Evolutionary conservation across 2,113 vertebrate species (phyloP).

Genomic region (mouse (Mus musculus)): DNA sequence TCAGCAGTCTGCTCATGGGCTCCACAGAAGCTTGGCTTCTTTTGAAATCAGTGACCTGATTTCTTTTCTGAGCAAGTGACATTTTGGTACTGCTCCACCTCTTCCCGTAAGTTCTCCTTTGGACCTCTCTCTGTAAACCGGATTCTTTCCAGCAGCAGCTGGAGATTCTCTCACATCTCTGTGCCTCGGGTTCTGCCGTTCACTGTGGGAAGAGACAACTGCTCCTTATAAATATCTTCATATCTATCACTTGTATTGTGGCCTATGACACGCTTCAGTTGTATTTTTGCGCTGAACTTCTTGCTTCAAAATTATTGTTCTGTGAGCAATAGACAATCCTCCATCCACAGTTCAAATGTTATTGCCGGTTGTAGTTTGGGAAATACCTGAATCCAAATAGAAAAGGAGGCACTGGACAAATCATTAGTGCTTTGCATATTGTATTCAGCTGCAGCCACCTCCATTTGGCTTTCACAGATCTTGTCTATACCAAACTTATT

Average conservation of each 20-base stretch:
- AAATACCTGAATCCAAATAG: not conserved
- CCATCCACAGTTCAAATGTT: no score
- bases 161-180: not conserved
- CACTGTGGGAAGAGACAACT: no score
- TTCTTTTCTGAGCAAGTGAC: not conserved
- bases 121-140: not conserved
- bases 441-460: not conserved
- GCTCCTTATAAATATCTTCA: not conserved
- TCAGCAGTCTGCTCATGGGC: not conserved
- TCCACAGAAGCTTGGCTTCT: not conserved
- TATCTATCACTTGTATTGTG: not conserved
- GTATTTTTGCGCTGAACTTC: not conserved
- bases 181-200: not conserved
- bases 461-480: not conserved
- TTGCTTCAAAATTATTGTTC: not conserved
- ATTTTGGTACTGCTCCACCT: not conserved
- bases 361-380: not conserved
- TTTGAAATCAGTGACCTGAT: not conserved
- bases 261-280: not conserved
- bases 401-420: not conserved
- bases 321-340: not conserved
- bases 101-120: not conserved
- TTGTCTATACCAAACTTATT: not conserved
- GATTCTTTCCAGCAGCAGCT: not conserved
- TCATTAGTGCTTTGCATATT: not conserved